A percentile compares a stretch with the other conserved stretches of the same genome.
phyloP scores from a whole-genome alignment of 2,888 invertebrate species.

The Sthenelais limicola region DNA sequence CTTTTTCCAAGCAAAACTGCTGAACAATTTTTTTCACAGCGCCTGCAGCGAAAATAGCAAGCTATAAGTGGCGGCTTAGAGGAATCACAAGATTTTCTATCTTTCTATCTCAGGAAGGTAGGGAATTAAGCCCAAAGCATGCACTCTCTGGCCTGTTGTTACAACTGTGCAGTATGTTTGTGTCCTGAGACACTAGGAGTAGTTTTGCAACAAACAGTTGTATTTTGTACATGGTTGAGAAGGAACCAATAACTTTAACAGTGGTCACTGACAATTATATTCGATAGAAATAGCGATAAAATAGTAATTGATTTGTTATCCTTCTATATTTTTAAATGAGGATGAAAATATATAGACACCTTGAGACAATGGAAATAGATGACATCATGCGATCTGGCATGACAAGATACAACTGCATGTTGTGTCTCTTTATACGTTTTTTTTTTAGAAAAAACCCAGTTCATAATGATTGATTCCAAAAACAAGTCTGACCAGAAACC shows the following conservation, averaged over 20 bases:
- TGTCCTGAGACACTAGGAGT: too few species aligned
- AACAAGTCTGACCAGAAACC: too few species aligned
- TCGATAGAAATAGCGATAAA: neutral
- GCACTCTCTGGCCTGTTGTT: too few species aligned
- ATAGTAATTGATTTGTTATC: neutral
- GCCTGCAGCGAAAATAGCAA: slow-evolving; percentile 51
- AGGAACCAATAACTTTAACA: neutral
- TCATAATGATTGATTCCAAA: too few species aligned
- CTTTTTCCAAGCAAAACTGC: slow-evolving; percentile 59
- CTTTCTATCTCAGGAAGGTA: neutral
- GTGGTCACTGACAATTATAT: neutral
- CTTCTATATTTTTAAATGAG: neutral
- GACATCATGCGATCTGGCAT: too few species aligned
- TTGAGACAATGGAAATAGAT: too few species aligned
- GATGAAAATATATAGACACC: neutral
- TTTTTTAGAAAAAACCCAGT: too few species aligned
- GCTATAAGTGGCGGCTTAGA: neutral
- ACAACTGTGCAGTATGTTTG: too few species aligned
- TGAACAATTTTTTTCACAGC: slow-evolving; percentile 65
- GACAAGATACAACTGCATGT: too few species aligned
- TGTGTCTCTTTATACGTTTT: too few species aligned
- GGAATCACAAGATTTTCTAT: neutral
- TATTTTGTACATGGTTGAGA: neutral
- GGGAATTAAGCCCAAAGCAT: too few species aligned
- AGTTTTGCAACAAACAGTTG: too few species aligned